These are phyloP conservation scores for Cardiocondyla obscurior DNA, from an alignment of 1,140 invertebrate species.

Conservation along the genomic window DNA sequence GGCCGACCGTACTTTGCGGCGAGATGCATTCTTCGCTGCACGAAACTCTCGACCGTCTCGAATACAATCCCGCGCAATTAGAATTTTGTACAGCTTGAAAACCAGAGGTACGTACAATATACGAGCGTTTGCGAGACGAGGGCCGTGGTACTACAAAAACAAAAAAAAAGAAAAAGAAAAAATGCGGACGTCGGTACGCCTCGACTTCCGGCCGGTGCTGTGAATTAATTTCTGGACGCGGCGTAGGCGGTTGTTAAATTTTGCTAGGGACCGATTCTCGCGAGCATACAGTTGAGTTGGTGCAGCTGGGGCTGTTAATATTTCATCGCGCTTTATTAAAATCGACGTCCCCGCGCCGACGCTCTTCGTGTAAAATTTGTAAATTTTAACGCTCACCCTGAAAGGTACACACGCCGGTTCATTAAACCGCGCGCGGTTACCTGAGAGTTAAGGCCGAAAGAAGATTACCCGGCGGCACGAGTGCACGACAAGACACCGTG, in stretches of 20 bases:
- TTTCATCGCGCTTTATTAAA: slow-evolving; percentile 4
- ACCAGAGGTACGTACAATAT: not conserved
- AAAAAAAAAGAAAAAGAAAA: no score
- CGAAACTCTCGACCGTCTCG: not conserved
- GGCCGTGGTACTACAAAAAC: not conserved
- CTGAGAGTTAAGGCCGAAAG: not conserved
- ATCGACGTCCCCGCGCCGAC: not conserved
- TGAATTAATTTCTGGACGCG: slow-evolving; percentile 35
- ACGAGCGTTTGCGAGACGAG: not conserved
- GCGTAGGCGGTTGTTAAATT: slow-evolving; percentile 1
- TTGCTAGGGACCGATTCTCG: not conserved
- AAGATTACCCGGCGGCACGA: slow-evolving; percentile 18
- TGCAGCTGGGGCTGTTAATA: not conserved
- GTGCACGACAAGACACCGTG: not conserved
- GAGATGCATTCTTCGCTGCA: not conserved
- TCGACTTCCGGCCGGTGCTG: slow-evolving; percentile 7
- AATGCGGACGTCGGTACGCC: not conserved
- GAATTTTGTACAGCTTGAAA: not conserved
- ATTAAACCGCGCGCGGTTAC: not conserved
- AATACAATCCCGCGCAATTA: not conserved
- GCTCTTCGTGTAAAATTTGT: not conserved
- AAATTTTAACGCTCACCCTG: slow-evolving; percentile 1
- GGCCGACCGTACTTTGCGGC: no score
- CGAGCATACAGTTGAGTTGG: not conserved
- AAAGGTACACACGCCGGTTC: not conserved